phyloP scores from a whole-genome alignment of 2,113 vertebrate genomes.

The Hyaena hyaena region DNA sequence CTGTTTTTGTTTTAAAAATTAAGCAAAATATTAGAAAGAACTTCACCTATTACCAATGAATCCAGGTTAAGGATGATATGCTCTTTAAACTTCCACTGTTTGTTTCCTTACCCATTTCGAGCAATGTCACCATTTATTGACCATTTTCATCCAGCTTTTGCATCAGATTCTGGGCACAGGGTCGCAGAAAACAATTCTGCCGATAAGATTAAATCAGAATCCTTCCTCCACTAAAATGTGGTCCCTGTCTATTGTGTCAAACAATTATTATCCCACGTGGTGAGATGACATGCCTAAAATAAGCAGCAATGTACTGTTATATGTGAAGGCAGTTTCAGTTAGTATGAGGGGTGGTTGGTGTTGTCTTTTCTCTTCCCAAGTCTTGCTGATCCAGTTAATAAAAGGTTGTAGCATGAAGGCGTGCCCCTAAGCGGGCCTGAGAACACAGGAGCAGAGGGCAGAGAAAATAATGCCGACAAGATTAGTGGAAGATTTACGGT shows the following conservation, averaged over 20 bases:
- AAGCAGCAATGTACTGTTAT: neutral
- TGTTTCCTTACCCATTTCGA: neutral
- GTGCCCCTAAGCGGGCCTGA: neutral
- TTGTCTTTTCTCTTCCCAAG: neutral
- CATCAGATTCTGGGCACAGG: neutral
- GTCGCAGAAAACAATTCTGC: conserved; percentile 13
- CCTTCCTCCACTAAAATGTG: neutral
- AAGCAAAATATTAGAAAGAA: neutral
- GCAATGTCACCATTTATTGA: neutral
- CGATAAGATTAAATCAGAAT: neutral
- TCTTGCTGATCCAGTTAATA: neutral
- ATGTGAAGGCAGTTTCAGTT: neutral
- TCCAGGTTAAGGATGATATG: neutral
- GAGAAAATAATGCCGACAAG: neutral
- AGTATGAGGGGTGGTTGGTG: neutral
- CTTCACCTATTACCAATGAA: neutral
- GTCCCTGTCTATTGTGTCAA: neutral
- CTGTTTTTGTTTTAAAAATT: neutral
- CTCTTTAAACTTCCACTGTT: neutral
- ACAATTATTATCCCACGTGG: neutral
- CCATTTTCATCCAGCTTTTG: conserved; percentile 31
- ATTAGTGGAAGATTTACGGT: neutral
- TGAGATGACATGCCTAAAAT: neutral
- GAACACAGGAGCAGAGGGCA: neutral
- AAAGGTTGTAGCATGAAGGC: neutral